Conservation (phyloP, 2,113 vertebrate genomes). For the Elanoides forficatus region DNA sequence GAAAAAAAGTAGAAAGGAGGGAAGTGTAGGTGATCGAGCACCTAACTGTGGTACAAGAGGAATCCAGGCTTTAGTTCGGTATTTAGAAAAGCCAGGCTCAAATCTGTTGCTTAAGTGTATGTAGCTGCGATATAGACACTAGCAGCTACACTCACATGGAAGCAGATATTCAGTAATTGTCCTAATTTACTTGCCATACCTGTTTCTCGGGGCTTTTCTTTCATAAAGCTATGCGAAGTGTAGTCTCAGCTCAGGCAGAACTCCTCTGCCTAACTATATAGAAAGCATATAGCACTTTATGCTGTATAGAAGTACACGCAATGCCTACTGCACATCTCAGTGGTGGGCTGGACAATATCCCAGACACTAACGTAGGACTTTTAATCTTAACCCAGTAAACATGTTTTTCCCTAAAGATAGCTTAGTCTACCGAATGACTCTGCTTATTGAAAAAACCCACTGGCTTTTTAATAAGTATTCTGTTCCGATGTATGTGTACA, state of each 20-base stretch:
- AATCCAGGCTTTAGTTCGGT: not conserved
- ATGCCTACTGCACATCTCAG: not conserved
- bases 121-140: not conserved
- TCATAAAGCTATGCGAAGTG: not conserved
- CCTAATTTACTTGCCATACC: not conserved
- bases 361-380: not conserved
- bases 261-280: not conserved
- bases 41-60: not conserved
- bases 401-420: not conserved
- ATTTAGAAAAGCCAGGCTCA: not conserved
- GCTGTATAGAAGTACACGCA: not conserved
- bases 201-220: not conserved
- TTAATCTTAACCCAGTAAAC: not conserved
- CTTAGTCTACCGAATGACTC: not conserved
- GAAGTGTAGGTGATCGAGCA: not conserved
- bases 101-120: not conserved
- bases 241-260: not conserved
- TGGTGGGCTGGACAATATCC: not conserved
- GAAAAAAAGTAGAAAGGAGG: not conserved
- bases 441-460: not conserved
- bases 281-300: not conserved
- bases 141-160: rapidly evolving
- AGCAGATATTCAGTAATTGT: not conserved
- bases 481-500: not conserved
- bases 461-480: not conserved